A percentile compares a stretch with the other conserved stretches of the same genome.
Evolutionary conservation across 2,888 invertebrate genomes (phyloP).

Genomic region (Dasysyrphus tricinctus): DNA sequence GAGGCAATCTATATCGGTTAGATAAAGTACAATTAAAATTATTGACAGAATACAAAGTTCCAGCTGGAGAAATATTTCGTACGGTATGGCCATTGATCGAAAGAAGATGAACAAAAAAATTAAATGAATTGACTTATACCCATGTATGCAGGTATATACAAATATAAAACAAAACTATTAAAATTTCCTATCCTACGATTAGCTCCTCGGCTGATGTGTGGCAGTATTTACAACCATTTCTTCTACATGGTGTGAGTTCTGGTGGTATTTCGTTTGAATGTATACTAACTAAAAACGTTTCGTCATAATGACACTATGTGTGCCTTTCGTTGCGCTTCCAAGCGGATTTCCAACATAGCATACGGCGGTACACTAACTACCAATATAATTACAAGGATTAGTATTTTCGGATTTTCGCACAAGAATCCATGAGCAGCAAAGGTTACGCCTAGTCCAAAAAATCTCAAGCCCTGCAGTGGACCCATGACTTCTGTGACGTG

Average conservation of each 20-base stretch:
- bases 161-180: not conserved
- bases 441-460: conserved; percentile 86
- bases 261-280: conserved; percentile 78
- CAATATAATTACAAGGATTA: conserved; percentile 81
- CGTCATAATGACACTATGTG: conserved; percentile 83
- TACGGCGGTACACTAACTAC: conserved; percentile 83
- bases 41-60: not conserved
- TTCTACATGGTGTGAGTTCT: conserved; percentile 81
- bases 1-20: not conserved
- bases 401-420: conserved; percentile 84
- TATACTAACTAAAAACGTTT: conserved; percentile 82
- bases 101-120: not conserved
- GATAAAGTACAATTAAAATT: not conserved
- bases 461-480: conserved; percentile 85
- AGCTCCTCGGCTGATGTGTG: conserved; percentile 4
- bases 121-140: not conserved
- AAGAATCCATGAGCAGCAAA: conserved; percentile 87
- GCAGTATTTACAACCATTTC: conserved; percentile 49
- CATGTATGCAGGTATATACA: not conserved
- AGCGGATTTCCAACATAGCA: conserved; percentile 82
- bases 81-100: not conserved
- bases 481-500: conserved; percentile 83
- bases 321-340: conserved; percentile 82
- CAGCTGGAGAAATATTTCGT: not conserved
- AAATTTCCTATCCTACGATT: conserved; percentile 5